phyloP scores from a whole-genome alignment of 1,140 invertebrate genomes.

The Aphis gossypii region DNA sequence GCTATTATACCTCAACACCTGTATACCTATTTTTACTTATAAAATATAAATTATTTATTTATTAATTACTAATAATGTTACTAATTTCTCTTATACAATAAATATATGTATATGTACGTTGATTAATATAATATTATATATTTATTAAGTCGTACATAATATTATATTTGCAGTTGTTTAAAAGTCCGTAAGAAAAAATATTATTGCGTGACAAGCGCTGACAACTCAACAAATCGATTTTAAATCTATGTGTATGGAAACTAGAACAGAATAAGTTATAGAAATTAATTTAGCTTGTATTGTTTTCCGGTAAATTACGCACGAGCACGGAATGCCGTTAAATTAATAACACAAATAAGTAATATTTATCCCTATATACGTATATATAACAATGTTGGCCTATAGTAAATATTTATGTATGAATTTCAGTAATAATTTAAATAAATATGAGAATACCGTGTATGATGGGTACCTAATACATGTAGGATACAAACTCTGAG shows the following conservation, averaged over 20 bases:
- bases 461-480: neutral
- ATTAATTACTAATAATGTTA: neutral
- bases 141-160: too few species aligned
- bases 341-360: slow-evolving; percentile 8
- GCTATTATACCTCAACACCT: neutral
- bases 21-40: too few species aligned
- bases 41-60: neutral
- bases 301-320: slow-evolving; percentile 26
- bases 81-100: neutral
- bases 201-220: slow-evolving; percentile 35
- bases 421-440: neutral
- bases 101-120: neutral
- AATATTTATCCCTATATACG: neutral
- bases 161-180: neutral
- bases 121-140: neutral
- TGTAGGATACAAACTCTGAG: neutral
- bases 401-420: neutral
- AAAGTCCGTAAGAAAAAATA: neutral
- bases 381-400: neutral
- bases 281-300: slow-evolving; percentile 19
- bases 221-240: slow-evolving; percentile 38
- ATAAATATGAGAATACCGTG: neutral
- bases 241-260: neutral
- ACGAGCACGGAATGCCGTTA: neutral
- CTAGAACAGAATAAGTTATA: neutral